phyloP scores from a whole-genome alignment of 2,888 invertebrate genomes.

The Xestia sexstrigata region DNA sequence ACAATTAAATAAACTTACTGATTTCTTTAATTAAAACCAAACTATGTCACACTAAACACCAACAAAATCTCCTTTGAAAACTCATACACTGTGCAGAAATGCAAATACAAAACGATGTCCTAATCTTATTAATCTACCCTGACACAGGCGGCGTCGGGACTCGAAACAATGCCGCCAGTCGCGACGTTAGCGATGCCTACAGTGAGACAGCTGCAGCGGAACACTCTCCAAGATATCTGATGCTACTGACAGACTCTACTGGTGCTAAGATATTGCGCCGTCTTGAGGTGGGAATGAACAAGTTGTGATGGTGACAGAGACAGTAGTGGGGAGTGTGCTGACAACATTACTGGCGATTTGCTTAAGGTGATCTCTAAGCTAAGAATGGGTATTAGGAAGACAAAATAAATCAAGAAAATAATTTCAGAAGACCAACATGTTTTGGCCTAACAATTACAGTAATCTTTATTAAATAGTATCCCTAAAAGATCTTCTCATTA shows the following conservation, averaged over 20 bases:
- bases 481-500: neutral
- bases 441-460: neutral
- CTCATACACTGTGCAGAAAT: neutral
- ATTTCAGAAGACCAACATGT: neutral
- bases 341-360: neutral
- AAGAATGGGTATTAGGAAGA: neutral
- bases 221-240: conserved; percentile 59
- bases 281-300: conserved; percentile 13
- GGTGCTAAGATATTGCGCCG: conserved; percentile 20
- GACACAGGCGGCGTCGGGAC: neutral
- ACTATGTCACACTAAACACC: neutral
- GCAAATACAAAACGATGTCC: conserved; percentile 23
- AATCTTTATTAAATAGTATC: neutral
- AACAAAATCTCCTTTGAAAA: conserved; percentile 7
- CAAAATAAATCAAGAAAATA: neutral
- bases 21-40: neutral
- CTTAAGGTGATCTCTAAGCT: neutral
- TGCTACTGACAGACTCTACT: conserved; percentile 28
- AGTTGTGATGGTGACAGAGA: neutral
- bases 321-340: neutral
- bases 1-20: neutral
- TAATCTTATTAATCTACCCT: conserved; percentile 42
- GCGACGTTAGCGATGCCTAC: conserved; percentile 40
- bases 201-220: conserved; percentile 25
- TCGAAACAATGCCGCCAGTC: conserved; percentile 30